Evolutionary conservation across 2,888 invertebrate species (phyloP).

Genomic region (Psylliodes chrysocephalus): DNA sequence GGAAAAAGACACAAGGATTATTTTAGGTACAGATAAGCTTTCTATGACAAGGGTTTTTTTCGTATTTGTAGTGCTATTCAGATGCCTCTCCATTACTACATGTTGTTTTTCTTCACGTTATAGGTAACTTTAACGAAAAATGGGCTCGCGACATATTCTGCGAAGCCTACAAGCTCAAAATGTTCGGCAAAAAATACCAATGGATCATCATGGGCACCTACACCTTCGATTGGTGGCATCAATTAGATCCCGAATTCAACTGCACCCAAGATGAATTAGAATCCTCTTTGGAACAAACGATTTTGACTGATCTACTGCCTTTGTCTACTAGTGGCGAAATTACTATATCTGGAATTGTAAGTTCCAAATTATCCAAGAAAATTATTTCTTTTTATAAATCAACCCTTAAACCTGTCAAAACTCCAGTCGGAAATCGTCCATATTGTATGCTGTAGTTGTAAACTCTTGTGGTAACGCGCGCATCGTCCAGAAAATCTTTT

Average conservation of each 20-base stretch:
- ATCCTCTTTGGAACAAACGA: slow-evolving; percentile 85
- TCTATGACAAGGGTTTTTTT: too few relatives aligned
- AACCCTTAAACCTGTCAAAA: too few relatives aligned
- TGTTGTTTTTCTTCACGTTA: too few relatives aligned
- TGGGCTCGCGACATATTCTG: slow-evolving; percentile 93
- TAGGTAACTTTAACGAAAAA: slow-evolving; percentile 92
- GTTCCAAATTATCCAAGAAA: slow-evolving; percentile 60
- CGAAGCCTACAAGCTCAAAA: slow-evolving; percentile 84
- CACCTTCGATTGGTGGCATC: slow-evolving; percentile 78
- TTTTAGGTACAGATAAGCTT: slow-evolving; percentile 71
- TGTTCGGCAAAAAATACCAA: slow-evolving; percentile 93
- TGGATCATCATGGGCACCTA: slow-evolving; percentile 95
- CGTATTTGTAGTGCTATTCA: too few relatives aligned
- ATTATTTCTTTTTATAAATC: too few relatives aligned
- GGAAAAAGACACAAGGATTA: slow-evolving; percentile 93
- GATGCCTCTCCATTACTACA: too few relatives aligned
- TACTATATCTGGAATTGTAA: slow-evolving; percentile 90
- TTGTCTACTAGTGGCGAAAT: slow-evolving; percentile 87
- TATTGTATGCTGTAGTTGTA: too few relatives aligned
- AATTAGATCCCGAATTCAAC: slow-evolving; percentile 69
- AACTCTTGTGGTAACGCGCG: too few relatives aligned
- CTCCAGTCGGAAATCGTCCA: too few relatives aligned
- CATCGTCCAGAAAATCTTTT: too few relatives aligned
- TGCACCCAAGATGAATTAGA: slow-evolving; percentile 80
- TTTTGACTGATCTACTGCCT: slow-evolving; percentile 88